Base-by-base conservation (phyloP, 2,888 invertebrate species). In the Chaetoderma sp. region DNA sequence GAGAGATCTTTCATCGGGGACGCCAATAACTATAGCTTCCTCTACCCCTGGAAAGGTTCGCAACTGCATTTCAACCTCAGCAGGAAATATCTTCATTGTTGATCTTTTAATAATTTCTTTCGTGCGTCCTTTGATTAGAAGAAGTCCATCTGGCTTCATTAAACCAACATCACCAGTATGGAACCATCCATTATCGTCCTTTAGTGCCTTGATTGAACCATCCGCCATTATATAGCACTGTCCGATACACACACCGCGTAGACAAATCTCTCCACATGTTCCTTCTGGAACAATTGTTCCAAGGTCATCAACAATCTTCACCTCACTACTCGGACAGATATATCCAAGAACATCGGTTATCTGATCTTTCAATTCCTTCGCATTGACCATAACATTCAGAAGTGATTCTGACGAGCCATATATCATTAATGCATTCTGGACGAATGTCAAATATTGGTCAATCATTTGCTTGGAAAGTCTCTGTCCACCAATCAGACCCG, bases 1-100 rank as follows among this genome's bases (percentile, higher is more conserved):
- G 30, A 44, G 28, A n/a, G 54, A 13, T 16, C 61, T n/a, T 2
- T 55, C 61, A 18, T 61, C 61, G 3, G 61, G 61, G 1, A 61
- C 54, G 13, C 54, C 61, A 21, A 61, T 44, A 10, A 61, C 61
- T 8, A 61, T 23, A 4, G 30, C 55, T 4, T 36, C 36, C 10
- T 42, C n/a, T 13, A 61, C 33, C 21, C n/a, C 33, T 4, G 61
- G 61, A 30, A 54, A 54, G 1, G n/a, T 16, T 1, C 23, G 16
- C 8, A 61, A 25, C 13, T 54, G 54, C 10, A 21, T 55, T 25
- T 61, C 61, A 4, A 61, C 4, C 23, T 33, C 32, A 13, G 45
- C 30, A 18, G 61, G 61, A 25, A 42, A 50, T 23, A 61, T 61
- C 42, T 55, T 61, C n/a, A 27, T 42, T 1, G 61, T 33, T 1